A percentile compares a stretch with the other conserved stretches of the same genome.
Conservation (phyloP, 2,113 vertebrate genomes). For the Elaphurus davidianus region DNA sequence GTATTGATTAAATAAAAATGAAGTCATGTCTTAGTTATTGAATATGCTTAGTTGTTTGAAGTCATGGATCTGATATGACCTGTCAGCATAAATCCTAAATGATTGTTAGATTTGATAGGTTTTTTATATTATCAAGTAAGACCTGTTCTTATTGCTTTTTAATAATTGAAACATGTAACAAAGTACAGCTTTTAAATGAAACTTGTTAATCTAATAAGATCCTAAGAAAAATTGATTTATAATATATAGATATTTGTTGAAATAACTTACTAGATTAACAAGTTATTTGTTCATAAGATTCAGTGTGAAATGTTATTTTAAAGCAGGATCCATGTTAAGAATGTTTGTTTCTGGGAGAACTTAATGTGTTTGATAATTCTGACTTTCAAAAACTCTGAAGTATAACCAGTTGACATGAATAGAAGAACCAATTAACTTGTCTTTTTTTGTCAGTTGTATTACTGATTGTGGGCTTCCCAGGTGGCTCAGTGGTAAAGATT, state of each 20-base stretch:
- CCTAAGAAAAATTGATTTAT: background rate
- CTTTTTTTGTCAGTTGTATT: background rate
- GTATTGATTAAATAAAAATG: background rate
- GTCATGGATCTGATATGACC: background rate
- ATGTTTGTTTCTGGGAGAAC: constrained; percentile 2
- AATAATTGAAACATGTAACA: background rate
- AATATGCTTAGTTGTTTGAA: constrained; percentile 10
- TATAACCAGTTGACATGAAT: background rate
- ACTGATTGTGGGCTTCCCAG: background rate
- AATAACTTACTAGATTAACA: background rate
- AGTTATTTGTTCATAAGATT: constrained; percentile 21
- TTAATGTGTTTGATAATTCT: constrained; percentile 32
- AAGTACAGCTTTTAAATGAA: constrained; percentile 13
- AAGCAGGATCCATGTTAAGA: constrained; percentile 11
- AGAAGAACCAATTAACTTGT: background rate
- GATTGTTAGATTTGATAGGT: background rate
- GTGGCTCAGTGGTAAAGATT: background rate
- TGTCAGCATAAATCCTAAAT: constrained; percentile 20
- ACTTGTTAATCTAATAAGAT: background rate
- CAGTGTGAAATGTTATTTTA: constrained; percentile 26
- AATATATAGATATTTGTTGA: background rate
- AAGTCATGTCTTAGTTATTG: constrained; percentile 26
- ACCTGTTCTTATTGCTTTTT: background rate
- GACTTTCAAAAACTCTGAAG: background rate
- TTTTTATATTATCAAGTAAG: background rate